Evolutionary conservation across 2,797 vertebrate species (phyloP).

Genomic region (Dermochelys coriacea): DNA sequence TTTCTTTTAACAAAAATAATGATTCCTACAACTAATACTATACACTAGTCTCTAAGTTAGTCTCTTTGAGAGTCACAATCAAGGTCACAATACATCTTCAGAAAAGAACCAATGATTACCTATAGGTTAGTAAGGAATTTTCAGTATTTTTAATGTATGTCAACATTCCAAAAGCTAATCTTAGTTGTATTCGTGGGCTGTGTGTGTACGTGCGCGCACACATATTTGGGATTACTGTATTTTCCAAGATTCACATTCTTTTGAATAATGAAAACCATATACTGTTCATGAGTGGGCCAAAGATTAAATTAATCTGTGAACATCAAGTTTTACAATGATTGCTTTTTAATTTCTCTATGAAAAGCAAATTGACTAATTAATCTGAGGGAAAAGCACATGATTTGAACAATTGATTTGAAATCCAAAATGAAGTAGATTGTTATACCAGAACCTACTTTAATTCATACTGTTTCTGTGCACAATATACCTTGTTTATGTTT

Average conservation of each 20-base stretch:
- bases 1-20: conserved; percentile 17
- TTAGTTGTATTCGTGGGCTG: neutral
- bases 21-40: neutral
- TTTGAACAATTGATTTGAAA: neutral
- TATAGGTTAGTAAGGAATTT: neutral
- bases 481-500: neutral
- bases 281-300: neutral
- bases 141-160: neutral
- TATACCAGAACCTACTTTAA: neutral
- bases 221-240: neutral
- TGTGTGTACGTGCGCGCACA: no score
- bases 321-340: neutral
- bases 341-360: neutral
- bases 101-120: neutral
- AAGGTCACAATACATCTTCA: neutral
- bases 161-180: neutral
- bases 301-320: neutral
- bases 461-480: neutral
- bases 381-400: neutral
- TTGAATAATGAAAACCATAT: neutral
- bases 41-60: neutral
- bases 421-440: neutral
- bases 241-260: neutral
- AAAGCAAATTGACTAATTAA: neutral
- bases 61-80: neutral